phyloP scores from a whole-genome alignment of 2,888 invertebrate genomes.

The Eupithecia vulgata region DNA sequence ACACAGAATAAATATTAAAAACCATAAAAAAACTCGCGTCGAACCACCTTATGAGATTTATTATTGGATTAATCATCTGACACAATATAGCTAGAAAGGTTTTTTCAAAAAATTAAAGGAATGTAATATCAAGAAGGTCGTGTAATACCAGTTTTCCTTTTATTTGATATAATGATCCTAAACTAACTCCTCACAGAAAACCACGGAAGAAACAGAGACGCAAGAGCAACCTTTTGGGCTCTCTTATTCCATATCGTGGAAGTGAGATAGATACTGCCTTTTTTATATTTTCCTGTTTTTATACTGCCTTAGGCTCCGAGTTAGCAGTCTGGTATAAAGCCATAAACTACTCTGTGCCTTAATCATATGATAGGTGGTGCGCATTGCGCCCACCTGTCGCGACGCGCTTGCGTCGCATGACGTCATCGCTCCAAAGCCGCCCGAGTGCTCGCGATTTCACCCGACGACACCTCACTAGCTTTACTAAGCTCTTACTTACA shows the following conservation, averaged over 20 bases:
- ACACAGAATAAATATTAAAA: too few species aligned
- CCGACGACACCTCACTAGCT: conserved; percentile 55
- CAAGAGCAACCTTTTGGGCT: not conserved
- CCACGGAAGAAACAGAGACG: not conserved
- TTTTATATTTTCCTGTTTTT: not conserved
- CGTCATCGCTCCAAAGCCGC: conserved; percentile 61
- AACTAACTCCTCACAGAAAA: too few species aligned
- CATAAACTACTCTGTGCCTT: conserved; percentile 58
- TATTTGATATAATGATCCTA: too few species aligned
- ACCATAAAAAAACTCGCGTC: too few species aligned
- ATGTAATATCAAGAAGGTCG: too few species aligned
- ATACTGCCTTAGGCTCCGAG: not conserved
- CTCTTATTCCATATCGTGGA: not conserved
- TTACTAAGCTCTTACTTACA: conserved; percentile 68
- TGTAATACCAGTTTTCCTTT: too few species aligned
- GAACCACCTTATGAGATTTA: too few species aligned
- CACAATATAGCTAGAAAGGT: too few species aligned
- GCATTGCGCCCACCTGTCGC: conserved; percentile 83
- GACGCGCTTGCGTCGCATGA: conserved; percentile 80
- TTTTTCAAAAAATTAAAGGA: too few species aligned
- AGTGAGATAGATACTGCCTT: not conserved
- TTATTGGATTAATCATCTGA: too few species aligned
- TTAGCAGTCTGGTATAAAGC: not conserved
- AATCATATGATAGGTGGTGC: conserved; percentile 82
- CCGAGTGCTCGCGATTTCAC: conserved; percentile 50